Evolutionary conservation across 1,140 invertebrate species (phyloP), one percentile per base, ranked within the genome.

Genomic region (Fopius arisanus): DNA sequence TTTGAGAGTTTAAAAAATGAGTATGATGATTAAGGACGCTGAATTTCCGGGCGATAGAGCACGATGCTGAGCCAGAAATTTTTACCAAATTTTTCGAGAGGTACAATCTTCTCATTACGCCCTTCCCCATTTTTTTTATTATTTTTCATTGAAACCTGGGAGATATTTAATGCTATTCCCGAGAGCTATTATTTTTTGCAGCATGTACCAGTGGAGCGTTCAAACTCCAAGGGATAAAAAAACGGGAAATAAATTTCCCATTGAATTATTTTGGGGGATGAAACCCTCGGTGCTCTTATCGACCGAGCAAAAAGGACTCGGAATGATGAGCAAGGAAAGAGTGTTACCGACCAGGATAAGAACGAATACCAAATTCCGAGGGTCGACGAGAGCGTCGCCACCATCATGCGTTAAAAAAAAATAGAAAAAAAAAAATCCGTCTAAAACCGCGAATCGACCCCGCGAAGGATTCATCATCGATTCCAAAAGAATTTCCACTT

Each of bases 301-400:
- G 43, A 67, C 71, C 14, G 59, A 41, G 12, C 12, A 10, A n/a
- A 37, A 21, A n/a, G 21, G 23, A 14, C 1, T 6, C 19, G 21
- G 16, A 14, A 3, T 9, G 26, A 29, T 29, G 66, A 23, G 19
- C 28, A 51, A 77, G 72, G 67, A 23, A 72, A 33, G 41, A 51
- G 63, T 66, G 65, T 77, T 77, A 74, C 70, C 75, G 75, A 74
- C 72, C 10, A 74, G 62, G 37, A 40, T 67, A 67, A 48, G 62
- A 69, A 37, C 7, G 37, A 23, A 23, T 43, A 10, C 14, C 28
- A 31, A 74, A 74, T 77, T 76, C 72, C 16, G 40, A 14, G 2
- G 37, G 21, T 62, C 10, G 19, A 70, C 75, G 68, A 16, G 40
- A 28, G 73, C 33, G 72, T 69, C 75, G 75, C 75, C 48, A 69